Evolutionary conservation across 2,797 vertebrate species (phyloP).

Genomic region (Eulemur mongoz): DNA sequence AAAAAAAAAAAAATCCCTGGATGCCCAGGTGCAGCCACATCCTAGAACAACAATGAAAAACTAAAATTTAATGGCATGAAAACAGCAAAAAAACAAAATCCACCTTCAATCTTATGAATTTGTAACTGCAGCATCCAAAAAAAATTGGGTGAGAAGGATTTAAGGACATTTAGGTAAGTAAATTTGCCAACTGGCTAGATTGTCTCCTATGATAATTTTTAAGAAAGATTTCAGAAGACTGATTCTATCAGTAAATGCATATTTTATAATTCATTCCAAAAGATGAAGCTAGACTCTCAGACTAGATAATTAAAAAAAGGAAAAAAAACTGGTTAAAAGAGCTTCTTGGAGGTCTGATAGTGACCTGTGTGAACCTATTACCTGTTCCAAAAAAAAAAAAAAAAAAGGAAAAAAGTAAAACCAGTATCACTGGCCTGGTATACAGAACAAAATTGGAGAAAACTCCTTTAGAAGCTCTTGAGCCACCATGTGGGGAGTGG

Average conservation of each 20-base stretch:
- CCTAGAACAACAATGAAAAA: background rate
- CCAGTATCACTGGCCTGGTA: background rate
- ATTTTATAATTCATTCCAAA: slow-evolving; percentile 46
- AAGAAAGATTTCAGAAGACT: background rate
- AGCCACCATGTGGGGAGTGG: slow-evolving; percentile 2
- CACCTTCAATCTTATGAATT: background rate
- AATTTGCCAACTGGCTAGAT: slow-evolving; percentile 17
- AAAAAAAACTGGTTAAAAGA: background rate
- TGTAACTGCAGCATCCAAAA: background rate
- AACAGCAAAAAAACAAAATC: background rate
- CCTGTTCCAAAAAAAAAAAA: background rate
- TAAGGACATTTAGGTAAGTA: background rate
- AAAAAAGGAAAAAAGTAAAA: background rate
- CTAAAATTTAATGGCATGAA: slow-evolving; percentile 1
- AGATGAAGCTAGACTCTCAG: background rate
- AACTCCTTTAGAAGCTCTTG: slow-evolving; percentile 34
- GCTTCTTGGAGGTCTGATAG: background rate
- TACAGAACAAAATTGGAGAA: slow-evolving; percentile 23
- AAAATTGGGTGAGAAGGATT: background rate
- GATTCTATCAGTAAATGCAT: background rate
- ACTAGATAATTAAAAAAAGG: background rate
- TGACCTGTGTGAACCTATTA: background rate
- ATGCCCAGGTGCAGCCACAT: background rate
- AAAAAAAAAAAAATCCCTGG: background rate
- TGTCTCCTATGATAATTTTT: slow-evolving; percentile 10